These are phyloP conservation scores for Dreissena polymorpha DNA, from an alignment of 1,140 invertebrate genomes.

Conservation along the genomic window DNA sequence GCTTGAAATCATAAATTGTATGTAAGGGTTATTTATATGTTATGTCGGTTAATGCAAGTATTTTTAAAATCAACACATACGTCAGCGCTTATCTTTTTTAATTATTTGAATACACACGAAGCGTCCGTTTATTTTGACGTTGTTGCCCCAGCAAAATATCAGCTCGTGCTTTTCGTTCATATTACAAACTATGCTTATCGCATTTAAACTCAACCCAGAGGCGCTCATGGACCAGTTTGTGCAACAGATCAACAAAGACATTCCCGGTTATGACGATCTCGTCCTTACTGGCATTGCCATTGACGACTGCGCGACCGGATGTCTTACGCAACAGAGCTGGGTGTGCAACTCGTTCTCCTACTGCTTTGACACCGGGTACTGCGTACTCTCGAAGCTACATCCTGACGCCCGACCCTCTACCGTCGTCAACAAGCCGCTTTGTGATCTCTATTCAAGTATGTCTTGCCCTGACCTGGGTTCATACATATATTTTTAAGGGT, in stretches of 20 bases:
- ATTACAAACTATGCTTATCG: too few species aligned
- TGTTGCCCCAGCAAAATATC: too few species aligned
- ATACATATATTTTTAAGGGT: neutral
- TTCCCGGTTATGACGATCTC: conserved; percentile 64
- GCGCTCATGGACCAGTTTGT: conserved; percentile 57
- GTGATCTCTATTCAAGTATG: conserved; percentile 70
- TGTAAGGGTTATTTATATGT: too few species aligned
- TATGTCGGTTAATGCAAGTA: too few species aligned
- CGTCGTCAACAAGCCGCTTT: conserved; percentile 51
- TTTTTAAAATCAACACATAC: too few species aligned
- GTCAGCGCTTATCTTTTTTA: too few species aligned
- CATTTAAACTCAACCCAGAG: neutral
- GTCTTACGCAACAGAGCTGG: conserved; percentile 61
- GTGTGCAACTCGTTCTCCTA: conserved; percentile 70
- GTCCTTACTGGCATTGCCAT: conserved; percentile 65
- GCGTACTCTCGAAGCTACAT: conserved; percentile 63
- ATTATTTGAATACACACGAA: too few species aligned
- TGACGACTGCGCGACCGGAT: conserved; percentile 70
- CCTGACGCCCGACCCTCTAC: conserved; percentile 66
- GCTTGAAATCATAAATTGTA: too few species aligned
- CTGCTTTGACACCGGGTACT: conserved; percentile 64
- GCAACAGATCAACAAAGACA: conserved; percentile 58
- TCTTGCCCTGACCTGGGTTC: neutral
- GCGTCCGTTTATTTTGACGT: too few species aligned
- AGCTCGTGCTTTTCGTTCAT: too few species aligned